Evolutionary conservation across 2,888 invertebrate species (phyloP).

Genomic region (Disparrhopalites patrizii): DNA sequence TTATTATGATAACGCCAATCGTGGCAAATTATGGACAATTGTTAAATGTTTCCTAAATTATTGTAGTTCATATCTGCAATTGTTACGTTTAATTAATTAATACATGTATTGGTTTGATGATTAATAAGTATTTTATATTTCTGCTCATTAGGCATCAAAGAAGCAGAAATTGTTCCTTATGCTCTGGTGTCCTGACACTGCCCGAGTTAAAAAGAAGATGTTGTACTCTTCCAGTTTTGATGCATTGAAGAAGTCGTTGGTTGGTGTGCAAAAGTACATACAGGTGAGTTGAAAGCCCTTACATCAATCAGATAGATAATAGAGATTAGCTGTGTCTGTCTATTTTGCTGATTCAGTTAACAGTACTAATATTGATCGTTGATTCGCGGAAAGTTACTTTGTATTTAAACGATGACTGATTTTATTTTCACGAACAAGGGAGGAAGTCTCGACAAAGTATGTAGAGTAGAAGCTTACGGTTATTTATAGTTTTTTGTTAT

Average conservation of each 20-base stretch:
- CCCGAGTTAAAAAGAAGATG: conserved; percentile 81
- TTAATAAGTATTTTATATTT: conserved; percentile 9
- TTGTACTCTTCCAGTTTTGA: conserved; percentile 90
- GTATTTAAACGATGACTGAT: neutral
- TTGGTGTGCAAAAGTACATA: conserved; percentile 95
- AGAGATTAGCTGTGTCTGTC: too few species aligned
- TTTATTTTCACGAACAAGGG: neutral
- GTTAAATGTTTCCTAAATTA: neutral
- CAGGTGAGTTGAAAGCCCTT: conserved; percentile 58
- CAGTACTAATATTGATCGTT: neutral
- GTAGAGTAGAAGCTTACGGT: neutral
- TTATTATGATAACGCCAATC: too few species aligned
- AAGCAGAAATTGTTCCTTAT: conserved; percentile 97
- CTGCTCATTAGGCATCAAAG: conserved; percentile 68
- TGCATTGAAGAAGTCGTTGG: conserved; percentile 93
- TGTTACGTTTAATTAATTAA: neutral
- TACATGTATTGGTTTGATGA: conserved; percentile 1
- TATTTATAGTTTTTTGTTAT: neutral
- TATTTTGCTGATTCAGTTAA: too few species aligned
- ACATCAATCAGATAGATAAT: too few species aligned
- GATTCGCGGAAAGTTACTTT: neutral
- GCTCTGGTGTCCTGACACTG: conserved; percentile 98
- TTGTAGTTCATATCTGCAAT: neutral
- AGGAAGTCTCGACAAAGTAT: neutral
- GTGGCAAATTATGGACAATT: neutral